These are phyloP conservation scores for Erebia palarica DNA, from an alignment of 2,888 invertebrate genomes.

Conservation along the genomic window DNA sequence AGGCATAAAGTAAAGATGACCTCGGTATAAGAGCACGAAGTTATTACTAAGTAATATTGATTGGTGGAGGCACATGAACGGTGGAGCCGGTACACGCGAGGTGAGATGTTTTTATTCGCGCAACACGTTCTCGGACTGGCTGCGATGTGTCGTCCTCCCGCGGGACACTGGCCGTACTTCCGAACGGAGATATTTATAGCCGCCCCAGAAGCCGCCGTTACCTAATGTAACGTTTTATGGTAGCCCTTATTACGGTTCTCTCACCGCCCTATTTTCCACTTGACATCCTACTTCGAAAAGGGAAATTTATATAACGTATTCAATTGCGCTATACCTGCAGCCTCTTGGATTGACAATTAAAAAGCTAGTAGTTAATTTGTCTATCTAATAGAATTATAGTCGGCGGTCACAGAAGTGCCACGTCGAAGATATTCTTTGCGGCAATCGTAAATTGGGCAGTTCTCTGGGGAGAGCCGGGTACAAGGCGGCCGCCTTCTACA, in stretches of 20 bases:
- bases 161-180: constrained; percentile 79
- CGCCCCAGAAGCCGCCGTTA: constrained; percentile 80
- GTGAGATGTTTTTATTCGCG: constrained; percentile 77
- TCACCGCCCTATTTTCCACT: constrained; percentile 46
- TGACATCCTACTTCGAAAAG: constrained; percentile 50
- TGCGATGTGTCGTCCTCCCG: constrained; percentile 74
- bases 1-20: constrained; percentile 58
- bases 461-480: constrained; percentile 53
- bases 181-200: constrained; percentile 82
- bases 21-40: constrained; percentile 59
- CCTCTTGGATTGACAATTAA: constrained; percentile 11
- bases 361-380: constrained; percentile 17
- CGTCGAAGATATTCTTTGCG: constrained; percentile 76
- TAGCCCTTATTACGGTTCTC: constrained; percentile 79
- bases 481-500: constrained; percentile 54
- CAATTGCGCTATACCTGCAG: constrained; percentile 23
- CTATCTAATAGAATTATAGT: constrained; percentile 28
- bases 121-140: constrained; percentile 74
- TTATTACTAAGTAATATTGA: constrained; percentile 77
- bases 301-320: constrained; percentile 68
- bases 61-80: constrained; percentile 55
- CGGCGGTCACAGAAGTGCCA: constrained; percentile 68
- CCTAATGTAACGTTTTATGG: constrained; percentile 82
- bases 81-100: constrained; percentile 53
- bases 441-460: constrained; percentile 72